Evolutionary conservation across 2,797 vertebrate genomes (phyloP).

Genomic region (Alfaro cultratus): DNA sequence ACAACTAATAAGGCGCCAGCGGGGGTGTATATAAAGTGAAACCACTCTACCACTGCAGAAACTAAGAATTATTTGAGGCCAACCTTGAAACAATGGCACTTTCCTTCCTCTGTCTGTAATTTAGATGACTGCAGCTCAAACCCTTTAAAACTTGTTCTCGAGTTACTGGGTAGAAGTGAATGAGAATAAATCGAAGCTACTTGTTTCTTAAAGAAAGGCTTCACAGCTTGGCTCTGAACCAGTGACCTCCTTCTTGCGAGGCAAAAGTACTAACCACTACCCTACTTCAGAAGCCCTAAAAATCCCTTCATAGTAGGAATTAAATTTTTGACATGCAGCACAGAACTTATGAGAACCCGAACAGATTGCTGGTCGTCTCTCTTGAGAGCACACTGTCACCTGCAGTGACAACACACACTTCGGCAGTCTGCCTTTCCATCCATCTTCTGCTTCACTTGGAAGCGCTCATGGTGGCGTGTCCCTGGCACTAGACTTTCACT

Average conservation of each 20-base stretch:
- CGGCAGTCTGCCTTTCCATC: slow-evolving; percentile 1
- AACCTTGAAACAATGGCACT: neutral
- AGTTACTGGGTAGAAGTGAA: neutral
- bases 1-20: neutral
- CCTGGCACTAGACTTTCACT: slow-evolving; percentile 1
- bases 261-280: neutral
- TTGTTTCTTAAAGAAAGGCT: neutral
- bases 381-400: slow-evolving; percentile 2
- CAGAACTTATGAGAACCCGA: neutral
- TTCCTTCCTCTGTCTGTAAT: neutral
- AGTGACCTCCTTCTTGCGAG: too few relatives aligned
- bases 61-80: neutral
- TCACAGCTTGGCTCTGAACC: neutral
- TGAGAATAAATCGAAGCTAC: neutral
- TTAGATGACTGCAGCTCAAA: neutral
- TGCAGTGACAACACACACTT: neutral
- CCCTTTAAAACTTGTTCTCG: neutral
- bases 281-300: neutral
- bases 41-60: neutral
- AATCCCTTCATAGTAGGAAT: neutral
- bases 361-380: neutral
- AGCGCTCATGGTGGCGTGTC: neutral
- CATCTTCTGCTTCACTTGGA: slow-evolving; percentile 1
- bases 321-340: neutral
- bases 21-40: neutral